Percentiles rank a stretch among this genome's conserved stretches.
These are phyloP conservation scores for Bovichtus diacanthus DNA, from an alignment of 2,797 vertebrate genomes.

Conservation along the genomic window DNA sequence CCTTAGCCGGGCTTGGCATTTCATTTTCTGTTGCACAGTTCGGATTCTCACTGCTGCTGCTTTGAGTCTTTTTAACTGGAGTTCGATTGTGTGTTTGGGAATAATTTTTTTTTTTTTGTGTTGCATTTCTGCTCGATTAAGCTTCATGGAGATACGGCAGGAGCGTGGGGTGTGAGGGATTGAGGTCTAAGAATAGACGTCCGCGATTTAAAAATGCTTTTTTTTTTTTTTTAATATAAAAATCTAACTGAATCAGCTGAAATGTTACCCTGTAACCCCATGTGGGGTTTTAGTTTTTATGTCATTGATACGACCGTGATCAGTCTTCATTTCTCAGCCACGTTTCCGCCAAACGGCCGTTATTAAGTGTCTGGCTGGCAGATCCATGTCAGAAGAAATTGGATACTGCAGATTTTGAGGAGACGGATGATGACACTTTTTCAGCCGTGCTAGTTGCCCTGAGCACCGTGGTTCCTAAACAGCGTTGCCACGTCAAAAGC, in stretches of 20 bases:
- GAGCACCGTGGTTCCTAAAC: background rate
- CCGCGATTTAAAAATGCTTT: slow-evolving; percentile 6
- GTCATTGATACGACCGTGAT: background rate
- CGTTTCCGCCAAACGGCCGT: background rate
- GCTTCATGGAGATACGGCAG: background rate
- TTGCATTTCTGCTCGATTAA: slow-evolving; percentile 54
- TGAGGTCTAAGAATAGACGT: slow-evolving; percentile 44
- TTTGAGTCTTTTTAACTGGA: slow-evolving; percentile 25
- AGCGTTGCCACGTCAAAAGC: background rate
- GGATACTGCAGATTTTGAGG: background rate
- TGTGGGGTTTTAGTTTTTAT: background rate
- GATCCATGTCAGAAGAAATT: background rate
- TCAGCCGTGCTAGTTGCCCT: background rate
- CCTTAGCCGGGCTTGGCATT: slow-evolving; percentile 69
- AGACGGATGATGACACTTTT: background rate
- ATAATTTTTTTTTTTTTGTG: slow-evolving; percentile 44
- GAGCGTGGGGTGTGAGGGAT: background rate
- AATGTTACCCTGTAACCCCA: background rate
- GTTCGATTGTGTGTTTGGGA: slow-evolving; percentile 39
- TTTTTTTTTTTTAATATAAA: too few species aligned
- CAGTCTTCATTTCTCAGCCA: background rate
- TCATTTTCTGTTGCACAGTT: slow-evolving; percentile 66
- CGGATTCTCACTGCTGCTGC: slow-evolving; percentile 32
- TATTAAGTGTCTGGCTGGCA: background rate
- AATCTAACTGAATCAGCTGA: slow-evolving; percentile 26